phyloP scores from a whole-genome alignment of 2,888 invertebrate species.

The Bibio marci region DNA sequence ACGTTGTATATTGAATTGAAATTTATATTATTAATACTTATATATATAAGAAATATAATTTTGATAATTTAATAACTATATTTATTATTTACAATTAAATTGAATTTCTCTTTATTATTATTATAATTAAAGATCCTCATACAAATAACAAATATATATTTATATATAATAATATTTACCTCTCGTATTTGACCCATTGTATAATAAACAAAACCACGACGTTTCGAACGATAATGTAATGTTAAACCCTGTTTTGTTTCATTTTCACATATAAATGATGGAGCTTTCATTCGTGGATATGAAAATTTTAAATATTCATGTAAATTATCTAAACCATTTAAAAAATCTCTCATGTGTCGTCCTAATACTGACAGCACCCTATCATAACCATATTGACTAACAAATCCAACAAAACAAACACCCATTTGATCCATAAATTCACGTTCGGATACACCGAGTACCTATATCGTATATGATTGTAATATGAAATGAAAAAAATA shows the following conservation, averaged over 20 bases:
- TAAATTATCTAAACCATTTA: slow-evolving; percentile 89
- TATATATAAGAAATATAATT: no score
- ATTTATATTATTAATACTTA: no score
- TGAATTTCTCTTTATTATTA: not conserved
- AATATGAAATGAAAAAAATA: slow-evolving; percentile 15
- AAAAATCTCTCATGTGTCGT: slow-evolving; percentile 85
- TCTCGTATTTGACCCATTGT: slow-evolving; percentile 92
- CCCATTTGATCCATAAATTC: slow-evolving; percentile 93
- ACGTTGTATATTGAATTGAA: no score
- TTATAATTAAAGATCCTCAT: not conserved
- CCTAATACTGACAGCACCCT: slow-evolving; percentile 77
- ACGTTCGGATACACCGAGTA: slow-evolving; percentile 67
- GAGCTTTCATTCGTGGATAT: slow-evolving; percentile 76
- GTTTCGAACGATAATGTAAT: slow-evolving; percentile 81
- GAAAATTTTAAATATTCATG: slow-evolving; percentile 96
- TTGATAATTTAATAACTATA: no score
- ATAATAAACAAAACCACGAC: slow-evolving; percentile 88
- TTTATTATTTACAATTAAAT: no score
- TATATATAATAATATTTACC: slow-evolving; percentile 27
- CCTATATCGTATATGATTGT: slow-evolving; percentile 33
- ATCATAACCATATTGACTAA: slow-evolving; percentile 91
- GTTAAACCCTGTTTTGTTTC: slow-evolving; percentile 85
- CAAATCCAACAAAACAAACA: slow-evolving; percentile 81
- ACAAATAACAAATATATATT: not conserved
- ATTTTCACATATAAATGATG: slow-evolving; percentile 93